Evolutionary conservation across 1,140 invertebrate species (phyloP), one percentile per base, ranked within the genome.

Genomic region (Diabrotica virgifera): DNA sequence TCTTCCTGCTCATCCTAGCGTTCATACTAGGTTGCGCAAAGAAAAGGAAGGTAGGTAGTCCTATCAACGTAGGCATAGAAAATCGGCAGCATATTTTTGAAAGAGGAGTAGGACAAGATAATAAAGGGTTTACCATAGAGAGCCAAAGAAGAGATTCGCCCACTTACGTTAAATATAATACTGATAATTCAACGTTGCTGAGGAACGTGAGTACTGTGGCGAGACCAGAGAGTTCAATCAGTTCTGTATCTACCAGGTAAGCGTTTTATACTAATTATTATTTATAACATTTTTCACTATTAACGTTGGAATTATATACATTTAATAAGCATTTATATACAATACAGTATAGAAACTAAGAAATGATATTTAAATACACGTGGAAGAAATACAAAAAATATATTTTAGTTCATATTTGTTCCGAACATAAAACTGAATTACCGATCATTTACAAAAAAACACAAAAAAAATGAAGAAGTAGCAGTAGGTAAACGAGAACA

Each of bases 1-100:
- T 92, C 0, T 69, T 92, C 54, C 74, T 88, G 1, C 74, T 90
- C 1, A 71, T 91, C 4, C 68, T 90, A 2, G 79, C 82, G 0
- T 80, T 89, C 12, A 71, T 91, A n/a, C 77, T 83, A 0, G 82
- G 89, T 53, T 75, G 85, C 12, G 70, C 86, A 8, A 84, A 85
- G 0, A 88, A 87, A 69, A 88, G 85, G 74, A 76, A 79, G 66
- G 52, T 40, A 12, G 40, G 5, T 35, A 24, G 62, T 36, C 56
- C 52, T 7, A 53, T n/a, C 8, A 53, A 13, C 8, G 13, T 50
- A 11, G 69, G 69, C 12, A 59, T 63, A 2, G 70, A 71, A 11
- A 71, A 71, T 59, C 64, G 71, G 38, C 55, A 63, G 37, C 73
- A 74, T 46, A 70, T 74, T 46, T 74, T 74, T 64, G 73, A 74